Conservation (phyloP, 2,888 invertebrate species). For the Drosophila glabriapex region DNA sequence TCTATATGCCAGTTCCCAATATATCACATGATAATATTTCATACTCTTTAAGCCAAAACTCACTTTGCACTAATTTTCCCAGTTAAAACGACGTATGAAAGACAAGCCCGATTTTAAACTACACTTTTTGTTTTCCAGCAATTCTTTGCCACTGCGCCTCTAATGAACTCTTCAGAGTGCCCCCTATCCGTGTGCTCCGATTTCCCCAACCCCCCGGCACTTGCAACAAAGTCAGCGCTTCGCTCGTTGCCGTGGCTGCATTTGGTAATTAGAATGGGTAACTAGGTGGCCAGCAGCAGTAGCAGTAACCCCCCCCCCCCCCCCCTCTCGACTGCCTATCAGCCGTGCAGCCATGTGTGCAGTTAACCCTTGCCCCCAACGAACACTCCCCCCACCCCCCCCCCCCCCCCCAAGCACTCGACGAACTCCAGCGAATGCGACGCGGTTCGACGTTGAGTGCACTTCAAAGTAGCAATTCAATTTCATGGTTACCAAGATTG, state of each 20-base stretch:
- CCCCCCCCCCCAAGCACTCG: neutral
- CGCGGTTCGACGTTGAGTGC: conserved; percentile 71
- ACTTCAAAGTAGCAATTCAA: conserved; percentile 83
- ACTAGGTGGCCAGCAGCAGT: conserved; percentile 65
- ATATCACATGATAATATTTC: neutral
- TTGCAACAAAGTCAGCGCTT: conserved; percentile 47
- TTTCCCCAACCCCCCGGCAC: conserved; percentile 17
- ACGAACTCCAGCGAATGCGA: conserved; percentile 15
- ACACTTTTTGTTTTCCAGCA: neutral
- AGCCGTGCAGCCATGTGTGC: conserved; percentile 78
- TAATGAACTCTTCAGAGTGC: conserved; percentile 54
- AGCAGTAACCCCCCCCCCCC: conserved; percentile 1
- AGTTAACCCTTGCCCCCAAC: conserved; percentile 58
- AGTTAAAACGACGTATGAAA: conserved; percentile 18
- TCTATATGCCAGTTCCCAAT: neutral
- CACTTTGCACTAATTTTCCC: conserved; percentile 14
- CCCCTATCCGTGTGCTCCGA: neutral
- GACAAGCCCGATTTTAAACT: conserved; percentile 16
- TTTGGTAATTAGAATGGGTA: conserved; percentile 74
- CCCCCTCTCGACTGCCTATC: conserved; percentile 53
- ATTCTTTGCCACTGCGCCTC: conserved; percentile 32
- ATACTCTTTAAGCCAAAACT: neutral
- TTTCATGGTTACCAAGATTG: conserved; percentile 76
- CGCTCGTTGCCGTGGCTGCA: conserved; percentile 65
- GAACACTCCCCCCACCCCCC: neutral